Evolutionary conservation across 2,888 invertebrate species (phyloP), one percentile per base, ranked within the genome.

Genomic region (Ashinkailepas kermadecensis): DNA sequence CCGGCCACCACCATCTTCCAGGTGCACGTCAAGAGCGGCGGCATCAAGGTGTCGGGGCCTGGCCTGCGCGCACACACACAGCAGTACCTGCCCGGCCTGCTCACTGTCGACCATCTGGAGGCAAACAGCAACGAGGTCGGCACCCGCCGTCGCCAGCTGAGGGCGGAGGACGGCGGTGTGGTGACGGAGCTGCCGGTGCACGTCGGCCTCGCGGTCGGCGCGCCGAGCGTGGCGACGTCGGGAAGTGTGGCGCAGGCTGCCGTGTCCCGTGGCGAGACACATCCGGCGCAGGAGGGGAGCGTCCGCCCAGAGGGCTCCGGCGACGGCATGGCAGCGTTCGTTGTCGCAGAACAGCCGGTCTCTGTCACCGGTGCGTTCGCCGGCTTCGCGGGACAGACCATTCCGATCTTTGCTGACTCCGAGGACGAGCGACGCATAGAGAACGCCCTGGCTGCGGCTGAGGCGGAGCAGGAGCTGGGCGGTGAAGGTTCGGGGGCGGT

Each of bases 1-100:
- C 85, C 84, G 81, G 83, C 85, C 56, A 84, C 85, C n/a, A 85
- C 86, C 87, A 87, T 83, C 87, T 86, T 83, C 86, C 87, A 62
- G 86, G 86, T 81, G 80, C 39, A 65, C 25, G 39, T 80, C 11
- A n/a, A 74, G 64, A 57, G 59, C 80, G 21, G 39, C 54, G 56
- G 54, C 82, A 25, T 56, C 79, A 59, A 59, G 67, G 56, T 70
- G 81, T 74, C 23, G 9, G 81, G 58, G 62, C 74, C 39, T 15
- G 23, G 39, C 4, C 74, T 54, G 56, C 81, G 39, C n/a, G 21
- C 21, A 4, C 62, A 6, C 18, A 2, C 10, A 9, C 21, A 74
- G 56, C 9, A 56, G 74, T 56, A 56, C 74, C 8, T 4, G 21
- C 54, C 74, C 54, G 74, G 74, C 56, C 74, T 74, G 56, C 74